Evolutionary conservation across 2,888 invertebrate genomes (phyloP).

Genomic region (Coenonympha arcania): DNA sequence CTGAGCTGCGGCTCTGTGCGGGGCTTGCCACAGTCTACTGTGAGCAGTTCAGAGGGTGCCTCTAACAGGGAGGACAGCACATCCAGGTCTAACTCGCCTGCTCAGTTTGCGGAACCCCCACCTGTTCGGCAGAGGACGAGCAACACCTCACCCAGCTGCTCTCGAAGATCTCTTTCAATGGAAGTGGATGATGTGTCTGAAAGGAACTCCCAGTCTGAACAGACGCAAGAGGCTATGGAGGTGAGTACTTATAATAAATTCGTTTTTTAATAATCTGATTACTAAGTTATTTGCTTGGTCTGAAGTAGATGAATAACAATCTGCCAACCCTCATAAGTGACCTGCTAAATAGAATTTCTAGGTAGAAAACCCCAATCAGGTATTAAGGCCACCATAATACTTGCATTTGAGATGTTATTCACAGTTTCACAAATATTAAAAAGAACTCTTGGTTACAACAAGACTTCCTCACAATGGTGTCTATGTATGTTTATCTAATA

Average conservation of each 20-base stretch:
- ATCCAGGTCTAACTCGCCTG: conserved; percentile 63
- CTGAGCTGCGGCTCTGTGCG: conserved; percentile 65
- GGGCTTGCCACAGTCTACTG: conserved; percentile 58
- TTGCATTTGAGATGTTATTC: too few relatives aligned
- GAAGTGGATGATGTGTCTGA: conserved; percentile 68
- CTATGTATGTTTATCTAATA: too few relatives aligned
- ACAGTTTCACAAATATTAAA: too few relatives aligned
- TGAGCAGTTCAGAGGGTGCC: conserved; percentile 52
- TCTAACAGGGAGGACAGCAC: conserved; percentile 61
- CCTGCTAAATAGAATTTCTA: too few relatives aligned
- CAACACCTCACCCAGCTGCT: conserved; percentile 66
- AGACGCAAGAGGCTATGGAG: conserved; percentile 65
- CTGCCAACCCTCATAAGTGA: too few relatives aligned
- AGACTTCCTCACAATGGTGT: too few relatives aligned
- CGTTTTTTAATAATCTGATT: background rate
- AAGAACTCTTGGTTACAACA: too few relatives aligned
- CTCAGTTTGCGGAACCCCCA: conserved; percentile 66
- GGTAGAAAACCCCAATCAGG: too few relatives aligned
- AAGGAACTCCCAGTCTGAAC: conserved; percentile 61
- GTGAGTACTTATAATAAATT: conserved; percentile 34
- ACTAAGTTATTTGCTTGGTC: too few relatives aligned
- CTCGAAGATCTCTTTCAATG: conserved; percentile 65
- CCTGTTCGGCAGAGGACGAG: conserved; percentile 54
- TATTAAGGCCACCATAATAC: too few relatives aligned
- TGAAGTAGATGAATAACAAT: too few relatives aligned